A percentile compares a stretch with the other conserved stretches of the same genome.
phyloP scores from a whole-genome alignment of 92 coral and sea anemone genomes.

The Palythoa grandis region DNA sequence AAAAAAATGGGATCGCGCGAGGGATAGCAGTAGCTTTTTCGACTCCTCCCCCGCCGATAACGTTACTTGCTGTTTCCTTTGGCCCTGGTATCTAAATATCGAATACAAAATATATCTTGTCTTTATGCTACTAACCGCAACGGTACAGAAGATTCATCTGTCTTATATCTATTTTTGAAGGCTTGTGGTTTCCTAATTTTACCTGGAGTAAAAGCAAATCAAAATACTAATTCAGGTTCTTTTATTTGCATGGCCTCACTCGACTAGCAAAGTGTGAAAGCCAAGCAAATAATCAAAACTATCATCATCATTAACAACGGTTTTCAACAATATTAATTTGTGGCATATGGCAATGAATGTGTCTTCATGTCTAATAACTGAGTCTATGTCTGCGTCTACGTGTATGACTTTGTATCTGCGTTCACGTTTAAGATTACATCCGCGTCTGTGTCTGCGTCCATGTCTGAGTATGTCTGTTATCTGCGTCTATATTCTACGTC shows the following conservation, averaged over 20 bases:
- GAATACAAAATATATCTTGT: background rate
- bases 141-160: constrained; percentile 29
- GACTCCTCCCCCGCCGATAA: background rate
- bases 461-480: no score
- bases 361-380: no score
- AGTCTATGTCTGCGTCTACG: no score
- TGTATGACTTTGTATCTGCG: no score
- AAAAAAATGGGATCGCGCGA: no score
- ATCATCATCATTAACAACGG: background rate
- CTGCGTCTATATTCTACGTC: no score
- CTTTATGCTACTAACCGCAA: background rate
- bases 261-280: background rate
- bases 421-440: no score
- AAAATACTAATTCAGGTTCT: background rate
- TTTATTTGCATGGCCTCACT: background rate
- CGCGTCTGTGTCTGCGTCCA: no score
- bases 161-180: background rate
- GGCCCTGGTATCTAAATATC: background rate
- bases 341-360: no score
- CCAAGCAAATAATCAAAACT: background rate
- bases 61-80: background rate
- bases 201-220: background rate
- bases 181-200: constrained; percentile 17
- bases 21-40: no score
- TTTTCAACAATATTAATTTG: no score